phyloP scores from a whole-genome alignment of 2,113 vertebrate genomes.

The Tursiops truncatus region DNA sequence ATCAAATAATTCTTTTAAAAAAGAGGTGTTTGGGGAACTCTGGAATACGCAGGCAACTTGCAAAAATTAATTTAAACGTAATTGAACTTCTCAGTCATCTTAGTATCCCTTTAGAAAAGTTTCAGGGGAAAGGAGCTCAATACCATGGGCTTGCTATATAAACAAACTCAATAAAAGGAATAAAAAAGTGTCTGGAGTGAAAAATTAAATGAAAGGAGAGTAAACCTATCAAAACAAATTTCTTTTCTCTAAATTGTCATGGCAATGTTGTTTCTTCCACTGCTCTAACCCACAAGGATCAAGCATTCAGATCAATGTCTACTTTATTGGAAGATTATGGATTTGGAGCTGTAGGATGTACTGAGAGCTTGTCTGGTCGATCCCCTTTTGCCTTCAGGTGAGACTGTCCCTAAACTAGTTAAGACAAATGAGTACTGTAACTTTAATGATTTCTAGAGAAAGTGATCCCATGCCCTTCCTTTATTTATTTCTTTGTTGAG shows the following conservation, averaged over 20 bases:
- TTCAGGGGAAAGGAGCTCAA: not conserved
- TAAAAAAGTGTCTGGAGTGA: slow-evolving; percentile 45
- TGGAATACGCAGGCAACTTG: not conserved
- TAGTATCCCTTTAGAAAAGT: slow-evolving; percentile 38
- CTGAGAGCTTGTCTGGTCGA: slow-evolving; percentile 19
- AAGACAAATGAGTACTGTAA: slow-evolving; percentile 4
- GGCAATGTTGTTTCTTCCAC: slow-evolving; percentile 10
- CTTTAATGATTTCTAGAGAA: slow-evolving; percentile 36
- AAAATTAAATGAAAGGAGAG: slow-evolving; percentile 44
- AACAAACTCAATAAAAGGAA: slow-evolving; percentile 48
- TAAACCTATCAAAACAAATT: slow-evolving; percentile 50
- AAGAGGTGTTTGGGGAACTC: not conserved
- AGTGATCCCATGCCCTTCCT: not conserved
- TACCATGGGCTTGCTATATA: not conserved
- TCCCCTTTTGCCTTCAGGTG: slow-evolving; percentile 46
- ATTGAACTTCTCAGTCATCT: slow-evolving; percentile 18
- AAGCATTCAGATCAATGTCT: slow-evolving; percentile 45
- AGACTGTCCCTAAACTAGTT: slow-evolving; percentile 51
- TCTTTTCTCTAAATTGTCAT: slow-evolving; percentile 24
- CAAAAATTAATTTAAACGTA: slow-evolving; percentile 61
- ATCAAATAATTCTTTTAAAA: slow-evolving; percentile 42
- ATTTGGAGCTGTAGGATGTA: not conserved
- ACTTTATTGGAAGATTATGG: slow-evolving; percentile 35
- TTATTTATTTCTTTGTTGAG: not conserved
- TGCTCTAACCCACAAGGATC: slow-evolving; percentile 19